Percentiles rank a stretch among this genome's conserved stretches.
phyloP scores from a whole-genome alignment of 2,113 vertebrate genomes.

The Cryptomyrus ogoouensis region DNA sequence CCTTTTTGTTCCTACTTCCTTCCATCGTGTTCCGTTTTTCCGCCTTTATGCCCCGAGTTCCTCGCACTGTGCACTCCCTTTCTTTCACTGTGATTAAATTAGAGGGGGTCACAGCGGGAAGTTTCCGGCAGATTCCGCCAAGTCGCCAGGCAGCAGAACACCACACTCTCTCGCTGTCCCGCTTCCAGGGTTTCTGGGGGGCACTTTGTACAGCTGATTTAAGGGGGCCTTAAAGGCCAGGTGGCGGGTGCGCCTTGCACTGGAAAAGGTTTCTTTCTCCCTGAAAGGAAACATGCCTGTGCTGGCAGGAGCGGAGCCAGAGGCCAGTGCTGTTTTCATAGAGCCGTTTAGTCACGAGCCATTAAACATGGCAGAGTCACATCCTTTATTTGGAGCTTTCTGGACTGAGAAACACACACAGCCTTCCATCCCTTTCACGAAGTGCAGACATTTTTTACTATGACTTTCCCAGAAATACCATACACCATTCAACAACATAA shows the following conservation, averaged over 20 bases:
- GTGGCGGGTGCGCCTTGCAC: neutral
- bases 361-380: conserved; percentile 4
- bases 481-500: neutral
- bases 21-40: neutral
- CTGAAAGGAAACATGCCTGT: neutral
- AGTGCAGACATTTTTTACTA: neutral
- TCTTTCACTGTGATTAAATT: neutral
- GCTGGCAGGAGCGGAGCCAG: neutral
- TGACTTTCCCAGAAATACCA: neutral
- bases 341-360: neutral
- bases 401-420: neutral
- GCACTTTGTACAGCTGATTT: neutral
- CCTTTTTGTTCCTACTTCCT: neutral
- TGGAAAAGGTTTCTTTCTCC: neutral
- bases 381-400: neutral
- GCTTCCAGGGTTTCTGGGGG: neutral
- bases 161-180: neutral
- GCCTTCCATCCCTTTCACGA: neutral
- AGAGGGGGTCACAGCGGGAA: neutral
- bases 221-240: conserved; percentile 6
- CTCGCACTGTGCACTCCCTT: neutral
- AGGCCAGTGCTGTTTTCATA: conserved; percentile 2
- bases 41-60: neutral
- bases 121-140: neutral
- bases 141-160: neutral